A percentile compares a stretch with the other conserved stretches of the same genome.
Evolutionary conservation across 2,888 invertebrate genomes (phyloP).

Genomic region (Lamellibrachia columna): DNA sequence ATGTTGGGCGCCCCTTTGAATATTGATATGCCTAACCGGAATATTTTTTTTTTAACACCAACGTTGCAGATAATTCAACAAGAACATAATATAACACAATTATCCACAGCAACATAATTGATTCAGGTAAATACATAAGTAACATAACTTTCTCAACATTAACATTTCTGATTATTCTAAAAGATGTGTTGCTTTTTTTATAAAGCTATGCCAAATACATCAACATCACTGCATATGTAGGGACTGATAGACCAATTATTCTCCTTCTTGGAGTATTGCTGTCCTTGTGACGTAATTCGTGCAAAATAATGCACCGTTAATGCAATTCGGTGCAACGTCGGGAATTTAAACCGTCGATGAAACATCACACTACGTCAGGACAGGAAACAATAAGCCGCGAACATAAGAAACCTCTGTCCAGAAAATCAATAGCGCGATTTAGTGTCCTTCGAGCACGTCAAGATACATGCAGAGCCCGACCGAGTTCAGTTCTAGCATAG

Average conservation of each 20-base stretch:
- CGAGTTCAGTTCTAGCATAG: neutral
- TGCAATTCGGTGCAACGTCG: neutral
- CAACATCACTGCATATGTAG: neutral
- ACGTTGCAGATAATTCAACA: neutral
- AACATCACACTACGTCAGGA: neutral
- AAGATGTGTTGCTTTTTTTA: neutral
- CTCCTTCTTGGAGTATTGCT: neutral
- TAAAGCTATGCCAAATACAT: neutral
- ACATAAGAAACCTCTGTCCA: neutral
- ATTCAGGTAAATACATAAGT: neutral
- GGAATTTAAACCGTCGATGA: neutral
- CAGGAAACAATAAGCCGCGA: neutral
- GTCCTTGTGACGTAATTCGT: neutral
- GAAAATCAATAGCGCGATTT: neutral
- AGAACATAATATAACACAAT: neutral
- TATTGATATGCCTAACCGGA: too few species aligned
- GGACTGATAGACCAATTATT: neutral
- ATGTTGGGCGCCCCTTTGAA: too few species aligned
- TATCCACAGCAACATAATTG: neutral
- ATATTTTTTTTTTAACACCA: neutral
- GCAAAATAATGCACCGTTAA: neutral
- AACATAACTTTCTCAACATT: neutral
- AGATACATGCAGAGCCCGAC: neutral
- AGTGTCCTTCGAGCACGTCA: neutral
- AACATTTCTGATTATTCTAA: neutral